Evolutionary conservation across 1,140 invertebrate genomes (phyloP).

Genomic region (Zaprionus davidi): DNA sequence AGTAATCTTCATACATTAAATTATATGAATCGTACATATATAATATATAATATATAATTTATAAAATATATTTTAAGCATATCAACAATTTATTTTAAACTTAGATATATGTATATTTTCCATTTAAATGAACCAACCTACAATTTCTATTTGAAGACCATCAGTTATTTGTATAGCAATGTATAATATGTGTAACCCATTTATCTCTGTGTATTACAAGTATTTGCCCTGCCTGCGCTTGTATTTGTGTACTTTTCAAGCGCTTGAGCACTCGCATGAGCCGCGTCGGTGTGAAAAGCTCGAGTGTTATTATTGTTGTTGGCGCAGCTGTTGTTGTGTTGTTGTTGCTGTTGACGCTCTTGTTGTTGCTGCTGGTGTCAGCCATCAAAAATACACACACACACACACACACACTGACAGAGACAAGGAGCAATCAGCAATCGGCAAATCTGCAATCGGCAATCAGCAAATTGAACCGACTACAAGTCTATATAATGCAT

Average conservation of each 20-base stretch:
- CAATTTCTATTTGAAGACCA: background rate
- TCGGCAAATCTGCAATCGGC: slow-evolving; percentile 39
- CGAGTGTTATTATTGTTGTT: slow-evolving; percentile 21
- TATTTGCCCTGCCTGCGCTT: background rate
- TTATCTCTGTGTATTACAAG: background rate
- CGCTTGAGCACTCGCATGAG: slow-evolving; percentile 1
- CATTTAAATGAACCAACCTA: background rate
- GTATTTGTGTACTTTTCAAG: slow-evolving; percentile 15
- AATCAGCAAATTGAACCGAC: slow-evolving; percentile 43
- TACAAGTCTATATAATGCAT: slow-evolving; percentile 1
- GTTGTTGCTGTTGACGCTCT: background rate
- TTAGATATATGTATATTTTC: too few species aligned
- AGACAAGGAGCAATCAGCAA: slow-evolving; percentile 36
- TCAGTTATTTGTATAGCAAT: background rate
- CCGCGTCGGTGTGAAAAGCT: slow-evolving; percentile 20
- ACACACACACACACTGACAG: background rate
- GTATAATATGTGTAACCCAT: background rate
- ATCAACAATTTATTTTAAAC: too few species aligned
- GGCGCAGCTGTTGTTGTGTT: slow-evolving; percentile 1
- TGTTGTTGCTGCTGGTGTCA: background rate
- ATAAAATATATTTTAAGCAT: too few species aligned
- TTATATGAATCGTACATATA: too few species aligned
- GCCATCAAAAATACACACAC: slow-evolving; percentile 4
- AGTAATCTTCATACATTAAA: too few species aligned
- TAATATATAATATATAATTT: too few species aligned